Evolutionary conservation across 2,888 invertebrate species (phyloP).

Genomic region (Aelia acuminata): DNA sequence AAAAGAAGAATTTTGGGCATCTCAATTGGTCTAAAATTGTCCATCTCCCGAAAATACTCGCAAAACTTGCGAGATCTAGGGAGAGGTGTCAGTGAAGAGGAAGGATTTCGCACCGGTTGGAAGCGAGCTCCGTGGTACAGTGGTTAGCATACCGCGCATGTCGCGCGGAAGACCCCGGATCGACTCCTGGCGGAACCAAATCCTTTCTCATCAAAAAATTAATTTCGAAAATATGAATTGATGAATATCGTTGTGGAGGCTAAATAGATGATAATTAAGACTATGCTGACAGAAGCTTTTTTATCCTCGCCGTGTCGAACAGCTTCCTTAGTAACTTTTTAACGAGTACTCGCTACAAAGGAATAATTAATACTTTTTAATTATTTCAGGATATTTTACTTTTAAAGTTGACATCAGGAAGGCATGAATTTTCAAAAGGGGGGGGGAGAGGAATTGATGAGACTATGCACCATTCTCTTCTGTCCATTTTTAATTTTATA

Average conservation of each 20-base stretch:
- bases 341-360: slow-evolving; percentile 4
- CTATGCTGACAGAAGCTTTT: not conserved
- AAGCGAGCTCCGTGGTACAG: too few species aligned
- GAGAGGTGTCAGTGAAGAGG: too few species aligned
- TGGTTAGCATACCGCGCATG: too few species aligned
- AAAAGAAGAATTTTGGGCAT: too few species aligned
- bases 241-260: not conserved
- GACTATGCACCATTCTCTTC: not conserved
- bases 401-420: slow-evolving; percentile 25
- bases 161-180: too few species aligned
- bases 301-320: not conserved
- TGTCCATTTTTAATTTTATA: not conserved
- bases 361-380: slow-evolving; percentile 42
- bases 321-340: not conserved
- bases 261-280: not conserved
- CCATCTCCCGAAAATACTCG: too few species aligned
- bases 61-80: too few species aligned
- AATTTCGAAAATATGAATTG: not conserved
- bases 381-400: slow-evolving; percentile 35
- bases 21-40: too few species aligned
- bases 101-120: too few species aligned
- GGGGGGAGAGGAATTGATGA: not conserved
- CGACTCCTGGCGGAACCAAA: too few species aligned
- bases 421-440: slow-evolving; percentile 13
- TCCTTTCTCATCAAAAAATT: too few species aligned